Conservation (phyloP, 1,140 invertebrate genomes). For the Nebria ingens region DNA sequence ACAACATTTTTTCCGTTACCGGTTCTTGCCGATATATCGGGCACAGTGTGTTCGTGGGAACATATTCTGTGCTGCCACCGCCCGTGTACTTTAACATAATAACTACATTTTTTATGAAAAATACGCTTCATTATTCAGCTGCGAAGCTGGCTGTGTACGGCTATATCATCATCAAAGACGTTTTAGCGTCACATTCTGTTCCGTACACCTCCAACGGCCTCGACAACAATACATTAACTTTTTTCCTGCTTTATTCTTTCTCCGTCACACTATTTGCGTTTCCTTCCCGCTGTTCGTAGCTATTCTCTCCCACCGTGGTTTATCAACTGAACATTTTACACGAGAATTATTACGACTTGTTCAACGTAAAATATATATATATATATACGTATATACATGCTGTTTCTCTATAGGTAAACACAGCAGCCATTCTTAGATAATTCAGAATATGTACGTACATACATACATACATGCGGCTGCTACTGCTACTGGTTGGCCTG, state of each 20-base stretch:
- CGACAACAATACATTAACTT: slow-evolving; percentile 2
- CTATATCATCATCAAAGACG: slow-evolving; percentile 7
- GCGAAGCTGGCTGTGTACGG: neutral
- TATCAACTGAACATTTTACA: neutral
- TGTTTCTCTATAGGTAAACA: neutral
- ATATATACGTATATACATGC: neutral
- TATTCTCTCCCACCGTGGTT: neutral
- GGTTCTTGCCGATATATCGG: neutral
- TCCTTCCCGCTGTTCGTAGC: neutral
- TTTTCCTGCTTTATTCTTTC: neutral
- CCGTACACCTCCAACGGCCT: neutral
- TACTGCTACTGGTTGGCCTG: too few species aligned
- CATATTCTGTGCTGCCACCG: neutral
- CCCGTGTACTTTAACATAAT: slow-evolving; percentile 6
- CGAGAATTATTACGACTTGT: neutral
- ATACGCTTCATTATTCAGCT: slow-evolving; percentile 7
- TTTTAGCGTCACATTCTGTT: neutral
- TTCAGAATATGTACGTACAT: neutral
- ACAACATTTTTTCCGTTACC: neutral
- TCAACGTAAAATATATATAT: neutral
- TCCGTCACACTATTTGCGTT: too few species aligned
- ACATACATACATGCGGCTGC: too few species aligned
- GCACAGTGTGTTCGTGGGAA: neutral
- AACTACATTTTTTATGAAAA: slow-evolving; percentile 10
- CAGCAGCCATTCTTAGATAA: neutral